Base-by-base conservation (phyloP, 2,888 invertebrate genomes). In the Rhingia campestris region DNA sequence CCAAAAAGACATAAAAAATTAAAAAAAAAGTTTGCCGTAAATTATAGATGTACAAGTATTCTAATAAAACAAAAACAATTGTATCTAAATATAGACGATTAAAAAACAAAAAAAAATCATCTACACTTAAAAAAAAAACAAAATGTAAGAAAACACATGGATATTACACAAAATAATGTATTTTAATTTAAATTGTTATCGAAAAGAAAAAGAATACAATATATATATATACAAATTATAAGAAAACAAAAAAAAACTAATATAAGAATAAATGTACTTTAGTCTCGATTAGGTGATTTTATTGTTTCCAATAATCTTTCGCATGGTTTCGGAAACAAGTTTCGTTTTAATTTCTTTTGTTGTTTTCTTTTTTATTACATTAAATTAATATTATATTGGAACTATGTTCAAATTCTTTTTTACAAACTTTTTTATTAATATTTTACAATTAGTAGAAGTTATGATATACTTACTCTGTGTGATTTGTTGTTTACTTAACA, bases 21-120 rank as follows among this genome's bases (percentile, higher is more conserved):
- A 45, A 47, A 45, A 67, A 54, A 76, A 79, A 77, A 64, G 74
- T 84, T 84, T 80, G 74, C 84, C 84, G 54, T 84, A 74, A 82
- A 69, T 74, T 84, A 84, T 84, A 84, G 59, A 74, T 79, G 84
- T 84, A 84, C 79, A 84, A 84, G 63, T 74, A 84, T 84, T 80
- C 79, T 77, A 82, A 77, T 82, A 67, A 82, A 79, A 73, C 5
- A 67, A 70, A 70, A 66, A 59, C 30, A 74, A 79, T 69, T 69
- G 64, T 79, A 73, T 84, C 67, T 76, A 69, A 79, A 66, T 64
- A 74, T 73, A 73, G 73, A 75, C 63, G 49, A 81, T 74, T 74
- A 56, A 72, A 69, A 59, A 63, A 54, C 32, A 22, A 49, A 81
- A 77, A 53, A n/a, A 66, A 76, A 79, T 79, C 79, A 80, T 79